Evolutionary conservation across 2,113 vertebrate genomes (phyloP).

Genomic region (Oriolus oriolus): DNA sequence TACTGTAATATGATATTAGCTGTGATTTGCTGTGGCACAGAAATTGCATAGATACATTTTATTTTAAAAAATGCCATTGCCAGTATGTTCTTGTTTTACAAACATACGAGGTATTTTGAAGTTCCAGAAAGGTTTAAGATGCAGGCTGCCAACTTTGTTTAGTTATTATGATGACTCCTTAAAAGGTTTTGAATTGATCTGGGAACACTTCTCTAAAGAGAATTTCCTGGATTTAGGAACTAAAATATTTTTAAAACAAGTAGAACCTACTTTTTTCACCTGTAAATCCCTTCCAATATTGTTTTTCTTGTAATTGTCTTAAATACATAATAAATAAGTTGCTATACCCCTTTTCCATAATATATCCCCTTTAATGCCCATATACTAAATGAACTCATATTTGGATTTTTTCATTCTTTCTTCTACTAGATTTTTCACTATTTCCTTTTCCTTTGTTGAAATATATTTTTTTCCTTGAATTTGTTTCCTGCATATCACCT

Average conservation of each 20-base stretch:
- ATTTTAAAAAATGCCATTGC: not conserved
- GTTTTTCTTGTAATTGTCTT: not conserved
- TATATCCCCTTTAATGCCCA: not conserved
- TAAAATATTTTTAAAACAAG: not conserved
- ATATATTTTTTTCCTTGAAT: not conserved
- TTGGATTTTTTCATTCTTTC: not conserved
- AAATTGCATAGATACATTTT: slow-evolving; percentile 32
- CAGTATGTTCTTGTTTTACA: slow-evolving; percentile 46
- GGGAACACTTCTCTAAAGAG: not conserved
- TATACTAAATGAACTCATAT: rapidly evolving
- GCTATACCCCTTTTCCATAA: not conserved
- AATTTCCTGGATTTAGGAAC: not conserved
- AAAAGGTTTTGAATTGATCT: not conserved
- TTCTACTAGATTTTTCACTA: not conserved
- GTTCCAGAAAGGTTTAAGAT: slow-evolving; percentile 19
- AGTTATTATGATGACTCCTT: not conserved
- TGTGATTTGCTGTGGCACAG: slow-evolving; percentile 26
- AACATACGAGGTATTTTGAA: slow-evolving; percentile 25
- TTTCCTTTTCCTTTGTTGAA: not conserved
- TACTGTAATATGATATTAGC: slow-evolving; percentile 23
- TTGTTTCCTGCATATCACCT: not conserved
- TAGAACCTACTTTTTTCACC: not conserved
- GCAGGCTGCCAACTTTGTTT: not conserved
- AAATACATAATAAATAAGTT: not conserved
- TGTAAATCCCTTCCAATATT: not conserved